Evolutionary conservation across 2,113 vertebrate genomes (phyloP).

Genomic region (Oophaga pumilio): DNA sequence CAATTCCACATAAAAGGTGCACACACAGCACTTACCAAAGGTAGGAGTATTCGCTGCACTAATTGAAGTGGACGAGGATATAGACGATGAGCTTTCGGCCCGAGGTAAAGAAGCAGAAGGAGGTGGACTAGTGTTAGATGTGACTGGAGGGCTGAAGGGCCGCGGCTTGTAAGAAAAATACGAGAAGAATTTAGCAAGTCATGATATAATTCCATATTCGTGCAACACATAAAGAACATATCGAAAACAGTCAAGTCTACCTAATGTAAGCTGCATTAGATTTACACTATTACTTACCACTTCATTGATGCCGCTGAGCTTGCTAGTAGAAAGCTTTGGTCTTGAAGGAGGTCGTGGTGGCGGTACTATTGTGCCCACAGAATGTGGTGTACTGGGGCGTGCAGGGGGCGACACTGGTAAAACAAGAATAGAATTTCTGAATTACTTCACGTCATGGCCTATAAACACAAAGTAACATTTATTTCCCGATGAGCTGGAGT

Average conservation of each 20-base stretch:
- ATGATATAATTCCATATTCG: too few species aligned
- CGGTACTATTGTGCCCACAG: conserved; percentile 85
- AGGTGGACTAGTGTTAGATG: conserved; percentile 84
- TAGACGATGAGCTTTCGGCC: conserved; percentile 94
- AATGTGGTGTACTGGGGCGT: conserved; percentile 86
- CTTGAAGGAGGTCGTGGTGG: conserved; percentile 92
- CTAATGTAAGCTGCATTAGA: not conserved
- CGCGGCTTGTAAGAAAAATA: conserved; percentile 77
- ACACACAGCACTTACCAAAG: conserved; percentile 81
- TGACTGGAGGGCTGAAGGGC: conserved; percentile 89
- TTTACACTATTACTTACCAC: conserved; percentile 78
- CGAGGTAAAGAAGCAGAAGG: conserved; percentile 87
- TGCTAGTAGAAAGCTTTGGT: conserved; percentile 87
- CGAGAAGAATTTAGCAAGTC: too few species aligned
- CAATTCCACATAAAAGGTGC: not conserved
- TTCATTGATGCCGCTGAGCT: conserved; percentile 95
- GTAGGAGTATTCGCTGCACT: conserved; percentile 95
- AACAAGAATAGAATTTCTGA: not conserved
- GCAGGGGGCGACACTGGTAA: conserved; percentile 74
- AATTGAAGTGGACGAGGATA: conserved; percentile 91
- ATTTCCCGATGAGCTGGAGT: too few species aligned
- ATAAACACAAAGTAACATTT: not conserved
- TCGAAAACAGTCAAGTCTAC: not conserved
- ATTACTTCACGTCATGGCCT: not conserved
- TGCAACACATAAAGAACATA: not conserved